phyloP scores from a whole-genome alignment of 2,113 vertebrate species.

The Hoplias malabaricus region DNA sequence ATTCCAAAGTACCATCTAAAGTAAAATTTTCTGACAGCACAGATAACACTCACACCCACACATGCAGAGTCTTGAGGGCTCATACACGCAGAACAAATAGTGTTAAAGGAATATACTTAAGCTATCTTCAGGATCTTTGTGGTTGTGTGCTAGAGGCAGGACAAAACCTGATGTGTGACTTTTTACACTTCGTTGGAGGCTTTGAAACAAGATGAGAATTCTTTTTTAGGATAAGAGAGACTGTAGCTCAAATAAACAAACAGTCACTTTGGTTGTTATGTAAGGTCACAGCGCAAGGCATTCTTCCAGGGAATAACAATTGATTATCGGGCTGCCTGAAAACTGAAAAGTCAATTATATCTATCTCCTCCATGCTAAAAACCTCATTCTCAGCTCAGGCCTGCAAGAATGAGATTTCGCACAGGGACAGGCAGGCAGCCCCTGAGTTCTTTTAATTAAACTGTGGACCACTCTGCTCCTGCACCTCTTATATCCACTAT shows the following conservation, averaged over 20 bases:
- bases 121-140: too few species aligned
- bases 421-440: neutral
- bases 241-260: constrained; percentile 5
- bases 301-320: constrained; percentile 13
- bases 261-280: neutral
- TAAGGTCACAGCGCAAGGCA: neutral
- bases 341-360: constrained; percentile 12
- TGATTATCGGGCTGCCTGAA: neutral
- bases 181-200: too few species aligned
- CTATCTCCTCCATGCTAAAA: constrained; percentile 16
- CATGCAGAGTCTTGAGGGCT: neutral
- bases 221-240: too few species aligned
- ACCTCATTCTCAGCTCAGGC: neutral
- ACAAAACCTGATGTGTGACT: too few species aligned
- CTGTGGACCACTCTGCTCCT: neutral
- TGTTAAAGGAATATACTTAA: too few species aligned
- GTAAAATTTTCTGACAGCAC: neutral
- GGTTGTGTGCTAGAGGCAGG: too few species aligned
- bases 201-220: too few species aligned
- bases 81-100: neutral
- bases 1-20: neutral
- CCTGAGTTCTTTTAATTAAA: neutral
- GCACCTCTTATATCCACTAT: neutral
- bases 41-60: neutral
- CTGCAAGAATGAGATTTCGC: constrained; percentile 31